Percentiles rank a stretch among this genome's conserved stretches.
Conservation (phyloP, 2,113 vertebrate species). For the Cygnus buccinator region DNA sequence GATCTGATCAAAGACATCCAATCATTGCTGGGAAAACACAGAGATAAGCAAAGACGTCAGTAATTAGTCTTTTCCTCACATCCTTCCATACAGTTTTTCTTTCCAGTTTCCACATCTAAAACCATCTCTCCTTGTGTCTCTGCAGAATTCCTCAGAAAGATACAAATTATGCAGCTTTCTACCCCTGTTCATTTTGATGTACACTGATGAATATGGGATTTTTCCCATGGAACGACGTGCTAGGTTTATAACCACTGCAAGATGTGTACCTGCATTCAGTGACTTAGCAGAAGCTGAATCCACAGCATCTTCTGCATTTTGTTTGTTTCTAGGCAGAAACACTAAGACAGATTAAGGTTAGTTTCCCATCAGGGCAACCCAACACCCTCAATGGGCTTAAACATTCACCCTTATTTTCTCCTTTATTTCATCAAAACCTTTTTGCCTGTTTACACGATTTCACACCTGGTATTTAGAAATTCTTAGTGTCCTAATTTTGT, state of each 20-base stretch:
- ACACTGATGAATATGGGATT: not conserved
- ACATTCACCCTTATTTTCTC: not conserved
- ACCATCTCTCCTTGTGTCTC: not conserved
- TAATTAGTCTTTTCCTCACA: not conserved
- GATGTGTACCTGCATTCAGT: fast-evolving
- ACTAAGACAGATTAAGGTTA: not conserved
- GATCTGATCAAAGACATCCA: not conserved
- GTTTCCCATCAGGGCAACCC: not conserved
- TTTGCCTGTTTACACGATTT: not conserved
- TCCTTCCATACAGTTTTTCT: not conserved
- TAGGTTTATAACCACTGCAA: not conserved
- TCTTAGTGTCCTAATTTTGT: not conserved
- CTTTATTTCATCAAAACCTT: not conserved
- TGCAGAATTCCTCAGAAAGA: not conserved
- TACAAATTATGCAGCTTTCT: not conserved
- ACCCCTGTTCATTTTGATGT: not conserved
- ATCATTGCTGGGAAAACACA: not conserved
- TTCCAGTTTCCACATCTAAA: not conserved
- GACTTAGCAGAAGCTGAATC: not conserved
- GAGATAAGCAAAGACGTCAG: not conserved
- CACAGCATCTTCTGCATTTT: too few relatives aligned
- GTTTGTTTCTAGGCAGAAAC: not conserved
- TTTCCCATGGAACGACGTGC: not conserved
- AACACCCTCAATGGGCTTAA: not conserved
- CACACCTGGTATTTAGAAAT: not conserved